phyloP scores from a whole-genome alignment of 1,140 invertebrate genomes.

The Aphelenchoides besseyi region DNA sequence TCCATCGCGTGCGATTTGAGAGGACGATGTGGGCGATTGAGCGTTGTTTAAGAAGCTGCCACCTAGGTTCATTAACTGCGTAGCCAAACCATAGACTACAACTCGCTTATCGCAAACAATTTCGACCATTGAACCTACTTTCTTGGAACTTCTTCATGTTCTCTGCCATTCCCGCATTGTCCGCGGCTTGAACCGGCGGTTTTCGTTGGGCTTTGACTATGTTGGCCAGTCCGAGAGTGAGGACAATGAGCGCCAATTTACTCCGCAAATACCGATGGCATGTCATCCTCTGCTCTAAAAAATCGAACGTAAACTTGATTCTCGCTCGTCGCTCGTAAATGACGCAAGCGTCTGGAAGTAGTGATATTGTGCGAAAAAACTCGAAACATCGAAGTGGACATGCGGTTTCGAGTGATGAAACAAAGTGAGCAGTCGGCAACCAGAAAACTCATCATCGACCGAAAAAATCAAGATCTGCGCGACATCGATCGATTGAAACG shows the following conservation, averaged over 20 bases:
- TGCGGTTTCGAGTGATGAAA: too few relatives aligned
- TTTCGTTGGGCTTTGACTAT: background rate
- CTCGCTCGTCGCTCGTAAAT: background rate
- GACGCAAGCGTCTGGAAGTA: background rate
- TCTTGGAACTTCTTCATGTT: slow-evolving; percentile 27
- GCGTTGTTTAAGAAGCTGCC: slow-evolving; percentile 35
- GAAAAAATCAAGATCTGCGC: too few relatives aligned
- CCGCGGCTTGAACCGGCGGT: background rate
- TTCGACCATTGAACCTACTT: background rate
- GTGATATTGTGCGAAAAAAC: too few relatives aligned
- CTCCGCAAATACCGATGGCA: background rate
- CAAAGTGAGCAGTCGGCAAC: too few relatives aligned
- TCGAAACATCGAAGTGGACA: too few relatives aligned
- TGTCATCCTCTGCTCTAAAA: background rate
- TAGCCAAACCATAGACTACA: slow-evolving; percentile 33
- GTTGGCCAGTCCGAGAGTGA: background rate
- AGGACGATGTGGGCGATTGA: background rate
- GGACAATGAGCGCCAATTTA: background rate
- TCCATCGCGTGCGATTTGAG: slow-evolving; percentile 1
- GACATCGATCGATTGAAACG: too few relatives aligned
- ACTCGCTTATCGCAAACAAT: background rate
- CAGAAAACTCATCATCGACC: too few relatives aligned
- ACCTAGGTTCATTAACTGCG: slow-evolving; percentile 38
- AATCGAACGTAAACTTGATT: background rate
- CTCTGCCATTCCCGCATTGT: slow-evolving; percentile 8